A percentile compares a stretch with the other conserved stretches of the same genome.
These are phyloP conservation scores for Atlantisia rogersi DNA, from an alignment of 2,113 vertebrate genomes.

Conservation along the genomic window DNA sequence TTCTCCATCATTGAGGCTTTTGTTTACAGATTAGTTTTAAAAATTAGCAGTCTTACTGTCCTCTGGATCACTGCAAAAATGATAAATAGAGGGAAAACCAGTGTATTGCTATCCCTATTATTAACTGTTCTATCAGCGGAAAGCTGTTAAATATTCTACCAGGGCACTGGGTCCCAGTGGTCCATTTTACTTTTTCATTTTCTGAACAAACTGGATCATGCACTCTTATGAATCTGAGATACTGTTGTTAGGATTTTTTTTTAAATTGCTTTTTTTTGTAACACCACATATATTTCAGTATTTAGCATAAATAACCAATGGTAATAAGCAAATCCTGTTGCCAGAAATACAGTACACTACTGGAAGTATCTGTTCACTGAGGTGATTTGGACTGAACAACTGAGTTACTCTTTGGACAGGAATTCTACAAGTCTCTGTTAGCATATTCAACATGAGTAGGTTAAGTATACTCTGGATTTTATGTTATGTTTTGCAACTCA, in stretches of 20 bases:
- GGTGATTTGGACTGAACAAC: neutral
- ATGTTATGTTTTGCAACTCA: neutral
- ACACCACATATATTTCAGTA: neutral
- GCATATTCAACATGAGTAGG: neutral
- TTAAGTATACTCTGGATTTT: neutral
- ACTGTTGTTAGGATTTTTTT: neutral
- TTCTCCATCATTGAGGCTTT: neutral
- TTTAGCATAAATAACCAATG: neutral
- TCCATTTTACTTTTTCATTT: neutral
- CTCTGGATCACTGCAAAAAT: neutral
- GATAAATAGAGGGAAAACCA: neutral
- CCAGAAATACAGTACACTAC: neutral
- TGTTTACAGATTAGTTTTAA: neutral
- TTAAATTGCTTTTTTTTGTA: neutral
- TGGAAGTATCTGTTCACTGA: neutral
- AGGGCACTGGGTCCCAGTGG: neutral
- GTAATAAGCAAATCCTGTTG: neutral
- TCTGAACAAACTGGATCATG: neutral
- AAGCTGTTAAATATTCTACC: neutral
- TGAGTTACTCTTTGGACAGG: neutral
- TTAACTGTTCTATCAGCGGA: neutral
- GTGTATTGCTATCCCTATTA: neutral
- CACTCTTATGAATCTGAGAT: neutral
- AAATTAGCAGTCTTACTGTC: neutral
- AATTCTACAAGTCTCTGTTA: neutral